Percentiles rank a stretch among this genome's conserved stretches.
Conservation (phyloP, 2,797 vertebrate species). For the Centropyge bicolor region DNA sequence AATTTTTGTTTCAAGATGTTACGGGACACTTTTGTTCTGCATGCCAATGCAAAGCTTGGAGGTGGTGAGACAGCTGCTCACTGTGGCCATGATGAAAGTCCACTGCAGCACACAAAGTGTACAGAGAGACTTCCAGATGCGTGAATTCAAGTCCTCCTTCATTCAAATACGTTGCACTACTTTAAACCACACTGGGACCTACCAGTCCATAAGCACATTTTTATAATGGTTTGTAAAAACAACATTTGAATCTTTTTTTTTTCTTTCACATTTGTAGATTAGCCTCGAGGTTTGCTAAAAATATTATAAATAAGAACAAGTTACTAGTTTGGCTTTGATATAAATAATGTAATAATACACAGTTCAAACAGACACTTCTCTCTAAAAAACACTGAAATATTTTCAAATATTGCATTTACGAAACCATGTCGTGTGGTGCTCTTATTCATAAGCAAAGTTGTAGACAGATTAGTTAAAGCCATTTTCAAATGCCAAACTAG, state of each 20-base stretch:
- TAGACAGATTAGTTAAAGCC: constrained; percentile 73
- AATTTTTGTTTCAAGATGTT: constrained; percentile 43
- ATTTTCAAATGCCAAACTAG: constrained; percentile 69
- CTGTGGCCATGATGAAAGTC: constrained; percentile 31
- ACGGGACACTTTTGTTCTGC: constrained; percentile 25
- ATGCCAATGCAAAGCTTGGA: constrained; percentile 46
- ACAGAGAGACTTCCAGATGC: constrained; percentile 41
- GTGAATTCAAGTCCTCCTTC: constrained; percentile 37
- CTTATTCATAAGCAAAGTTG: constrained; percentile 55
- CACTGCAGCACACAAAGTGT: constrained; percentile 37
- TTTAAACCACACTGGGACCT: constrained; percentile 38
- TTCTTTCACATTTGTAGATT: constrained; percentile 74
- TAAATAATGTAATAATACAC: constrained; percentile 78
- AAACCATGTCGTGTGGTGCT: constrained; percentile 67
- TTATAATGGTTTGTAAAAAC: constrained; percentile 74
- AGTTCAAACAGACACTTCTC: constrained; percentile 68
- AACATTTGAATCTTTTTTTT: constrained; percentile 64
- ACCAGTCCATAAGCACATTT: constrained; percentile 49
- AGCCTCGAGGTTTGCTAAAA: constrained; percentile 73
- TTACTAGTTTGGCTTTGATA: constrained; percentile 77
- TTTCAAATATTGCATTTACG: constrained; percentile 79
- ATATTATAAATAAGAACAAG: constrained; percentile 75
- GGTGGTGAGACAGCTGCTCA: constrained; percentile 37
- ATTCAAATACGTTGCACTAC: constrained; percentile 42
- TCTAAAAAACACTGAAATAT: constrained; percentile 77